Percentiles rank a stretch among this genome's conserved stretches.
Evolutionary conservation across 2,113 vertebrate genomes (phyloP).

Genomic region (Sus scrofa): DNA sequence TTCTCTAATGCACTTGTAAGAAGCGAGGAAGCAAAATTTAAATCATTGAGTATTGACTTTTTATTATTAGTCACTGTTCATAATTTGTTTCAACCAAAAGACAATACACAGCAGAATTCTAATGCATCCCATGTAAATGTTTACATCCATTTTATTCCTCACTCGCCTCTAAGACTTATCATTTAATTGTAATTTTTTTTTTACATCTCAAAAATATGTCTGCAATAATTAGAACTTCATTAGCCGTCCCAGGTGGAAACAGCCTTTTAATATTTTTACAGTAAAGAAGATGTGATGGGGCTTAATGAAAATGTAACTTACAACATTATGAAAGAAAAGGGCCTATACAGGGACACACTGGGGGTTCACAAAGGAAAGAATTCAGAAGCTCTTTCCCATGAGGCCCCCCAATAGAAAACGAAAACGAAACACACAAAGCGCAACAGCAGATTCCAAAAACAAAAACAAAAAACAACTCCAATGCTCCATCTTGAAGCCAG

Average conservation of each 20-base stretch:
- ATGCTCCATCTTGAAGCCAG: conserved; percentile 75
- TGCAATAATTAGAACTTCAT: conserved; percentile 86
- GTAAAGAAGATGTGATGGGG: conserved; percentile 84
- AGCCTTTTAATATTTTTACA: conserved; percentile 82
- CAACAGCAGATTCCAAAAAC: conserved; percentile 84
- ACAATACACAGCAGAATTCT: conserved; percentile 97
- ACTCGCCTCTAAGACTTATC: conserved; percentile 86
- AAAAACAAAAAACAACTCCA: conserved; percentile 73
- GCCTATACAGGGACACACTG: conserved; percentile 83
- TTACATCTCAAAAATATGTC: conserved; percentile 89
- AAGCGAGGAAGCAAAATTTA: conserved; percentile 86
- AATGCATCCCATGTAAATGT: conserved; percentile 98
- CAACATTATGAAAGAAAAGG: conserved; percentile 83
- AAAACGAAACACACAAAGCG: conserved; percentile 84
- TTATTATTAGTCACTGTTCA: conserved; percentile 96
- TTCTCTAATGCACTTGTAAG: conserved; percentile 77
- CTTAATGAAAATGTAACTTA: conserved; percentile 86
- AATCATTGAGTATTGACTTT: conserved; percentile 91
- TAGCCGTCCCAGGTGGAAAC: conserved; percentile 80
- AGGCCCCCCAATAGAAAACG: conserved; percentile 82
- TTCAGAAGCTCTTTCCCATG: conserved; percentile 81
- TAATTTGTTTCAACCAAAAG: conserved; percentile 98
- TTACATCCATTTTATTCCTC: conserved; percentile 93
- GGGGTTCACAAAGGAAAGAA: conserved; percentile 82
- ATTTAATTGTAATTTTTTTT: conserved; percentile 85